These are phyloP conservation scores for Mesocricetus auratus DNA, from an alignment of 2,113 vertebrate genomes.

Conservation along the genomic window DNA sequence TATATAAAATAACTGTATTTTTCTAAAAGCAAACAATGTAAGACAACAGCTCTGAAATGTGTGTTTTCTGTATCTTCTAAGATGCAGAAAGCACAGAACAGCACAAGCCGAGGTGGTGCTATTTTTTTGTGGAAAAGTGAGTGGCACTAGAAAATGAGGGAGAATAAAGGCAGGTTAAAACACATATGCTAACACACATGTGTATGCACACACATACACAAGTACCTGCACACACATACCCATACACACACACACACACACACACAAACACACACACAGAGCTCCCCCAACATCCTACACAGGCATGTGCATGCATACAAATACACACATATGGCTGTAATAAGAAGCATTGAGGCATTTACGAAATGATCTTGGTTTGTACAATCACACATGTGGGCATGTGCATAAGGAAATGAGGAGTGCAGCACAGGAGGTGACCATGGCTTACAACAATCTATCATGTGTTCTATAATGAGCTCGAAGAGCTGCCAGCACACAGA, in stretches of 20 bases:
- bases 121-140: background rate
- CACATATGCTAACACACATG: background rate
- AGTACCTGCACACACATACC: background rate
- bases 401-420: background rate
- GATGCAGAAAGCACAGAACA: background rate
- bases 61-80: background rate
- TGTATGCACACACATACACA: background rate
- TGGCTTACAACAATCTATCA: background rate
- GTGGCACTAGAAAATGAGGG: rapidly evolving
- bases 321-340: background rate
- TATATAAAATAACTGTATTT: background rate
- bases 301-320: background rate
- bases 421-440: background rate
- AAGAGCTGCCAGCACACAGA: background rate
- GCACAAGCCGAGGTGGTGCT: background rate
- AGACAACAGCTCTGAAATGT: background rate
- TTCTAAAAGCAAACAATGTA: slow-evolving; percentile 24
- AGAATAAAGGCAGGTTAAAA: background rate
- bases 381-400: background rate
- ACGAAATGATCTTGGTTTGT: background rate
- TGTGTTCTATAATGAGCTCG: background rate
- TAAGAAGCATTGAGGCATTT: background rate
- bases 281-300: background rate
- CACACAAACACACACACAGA: background rate
- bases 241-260: background rate